Base-by-base conservation (phyloP, 2,113 vertebrate genomes). In the Anarhynchus alexandrinus region DNA sequence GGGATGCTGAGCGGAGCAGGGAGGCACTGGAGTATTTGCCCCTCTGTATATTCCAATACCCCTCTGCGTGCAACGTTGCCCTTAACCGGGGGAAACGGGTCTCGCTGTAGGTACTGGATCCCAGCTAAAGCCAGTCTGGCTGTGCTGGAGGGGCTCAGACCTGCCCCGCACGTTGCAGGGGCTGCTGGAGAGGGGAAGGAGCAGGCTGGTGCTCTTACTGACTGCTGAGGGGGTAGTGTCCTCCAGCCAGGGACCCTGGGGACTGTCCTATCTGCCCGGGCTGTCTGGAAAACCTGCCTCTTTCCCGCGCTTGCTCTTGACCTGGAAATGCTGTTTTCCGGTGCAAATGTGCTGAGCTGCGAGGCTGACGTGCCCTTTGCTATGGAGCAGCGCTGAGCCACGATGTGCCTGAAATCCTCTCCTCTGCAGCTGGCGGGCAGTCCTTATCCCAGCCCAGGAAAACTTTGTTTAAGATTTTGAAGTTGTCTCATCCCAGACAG, bases 241-340 rank as follows among this genome's bases (percentile, higher is more conserved):
- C 84, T 82, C 32, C 69, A 61, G 47, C 34, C 51, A 32, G 78
- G 20, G 27, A 40, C 82, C 38, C 71, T 71, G 79, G 57, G 70
- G 69, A 70, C 79, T 47, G 64, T 36, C 83, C 86, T n/a, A 6
- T 76, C 57, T 34, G 42, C 67, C 58, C 16, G 72, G 16, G 22
- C 26, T 38, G 43, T 38, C 76, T 95, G 91, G 76, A 71, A 83
- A 85, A 81, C 57, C 61, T 93, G 49, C 80, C 51, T 71, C 43
- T 86, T 89, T 85, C 66, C 81, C 20, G 6, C 1, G 1, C 49
- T 82, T 91, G 66, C 74, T 93, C 19, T 30, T 88, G 89, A 96
- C 81, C 82, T 96, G 90, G 82, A 96, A 94, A 82, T 61, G 88
- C 58, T 77, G 54, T 36, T 96, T 96, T 97, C 95, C 57, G 54